Base-by-base conservation (phyloP, 2,113 vertebrate genomes). In the Cacatua alba region DNA sequence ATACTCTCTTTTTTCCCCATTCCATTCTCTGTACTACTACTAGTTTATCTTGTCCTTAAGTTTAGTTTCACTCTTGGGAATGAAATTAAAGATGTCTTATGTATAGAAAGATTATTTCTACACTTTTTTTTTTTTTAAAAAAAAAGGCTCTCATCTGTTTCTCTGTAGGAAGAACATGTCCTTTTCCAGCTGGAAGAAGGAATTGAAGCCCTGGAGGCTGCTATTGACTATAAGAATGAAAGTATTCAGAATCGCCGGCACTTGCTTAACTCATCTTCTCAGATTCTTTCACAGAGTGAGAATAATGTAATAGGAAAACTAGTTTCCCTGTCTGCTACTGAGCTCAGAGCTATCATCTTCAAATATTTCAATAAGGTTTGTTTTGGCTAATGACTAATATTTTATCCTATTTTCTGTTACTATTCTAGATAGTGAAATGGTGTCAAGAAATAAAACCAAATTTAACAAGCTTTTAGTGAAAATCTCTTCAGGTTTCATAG, bases 291-390 rank as follows among this genome's bases (percentile, higher is more conserved):
- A 85, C 96, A 96, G 59, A 98, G 95, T 11, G 96, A 99, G 86
- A 97, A 96, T 80, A 97, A 98, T 41, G 46, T 99, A 92, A 94
- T 98, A 92, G 98, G 96, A 94, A 99, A 98, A 91, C 97, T 99
- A 68, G 97, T 97, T 94, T 97, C 97, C 33, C 97, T 99, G 69
- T 98, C 97, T 62, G 86, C 97, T 87, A 62, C 92, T 44, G 98
- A 99, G 71, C 97, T 98, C 41, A 98, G 98, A 88, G 98, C 98
- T 87, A 97, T 99, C 91, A 98, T 99, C 41, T 78, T 98, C 86
- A 98, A 92, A 97, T 99, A 99, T 94, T 99, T 99, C 96, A 99
- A 98, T 92, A 99, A 99, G 98, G 99, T 99, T 80, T 95, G 98
- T 96, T 90, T 91, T 90, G 31, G 31, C 52, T 95, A 59, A n/a